Conservation (phyloP, 1,140 invertebrate genomes). For the Belonocnema kinseyi region DNA sequence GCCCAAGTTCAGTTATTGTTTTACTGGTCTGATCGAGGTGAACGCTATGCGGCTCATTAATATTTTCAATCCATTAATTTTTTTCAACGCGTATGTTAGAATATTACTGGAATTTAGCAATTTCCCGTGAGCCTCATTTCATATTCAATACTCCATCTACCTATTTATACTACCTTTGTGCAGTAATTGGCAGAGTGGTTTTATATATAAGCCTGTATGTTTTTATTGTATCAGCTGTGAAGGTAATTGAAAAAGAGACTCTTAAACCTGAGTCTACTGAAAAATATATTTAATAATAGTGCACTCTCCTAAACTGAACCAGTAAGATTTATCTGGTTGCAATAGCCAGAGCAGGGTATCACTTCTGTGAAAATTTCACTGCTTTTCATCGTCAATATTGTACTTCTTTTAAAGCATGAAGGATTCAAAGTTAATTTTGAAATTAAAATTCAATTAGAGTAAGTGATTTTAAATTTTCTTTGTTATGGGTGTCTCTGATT, state of each 20-base stretch:
- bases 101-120: slow-evolving; percentile 1
- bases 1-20: slow-evolving; percentile 25
- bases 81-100: not conserved
- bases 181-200: not conserved
- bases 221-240: not conserved
- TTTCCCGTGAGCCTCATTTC: slow-evolving; percentile 4
- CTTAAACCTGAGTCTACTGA: not conserved
- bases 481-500: too few species aligned
- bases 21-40: not conserved
- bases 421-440: too few species aligned
- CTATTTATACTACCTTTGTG: slow-evolving; percentile 23
- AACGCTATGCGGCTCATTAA: not conserved
- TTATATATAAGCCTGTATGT: slow-evolving; percentile 6
- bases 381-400: too few species aligned
- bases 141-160: not conserved
- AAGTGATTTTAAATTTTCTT: too few species aligned
- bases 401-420: too few species aligned
- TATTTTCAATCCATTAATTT: slow-evolving; percentile 26
- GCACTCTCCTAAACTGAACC: not conserved
- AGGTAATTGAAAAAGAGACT: not conserved
- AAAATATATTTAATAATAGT: slow-evolving; percentile 27
- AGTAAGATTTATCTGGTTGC: not conserved
- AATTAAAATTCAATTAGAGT: too few species aligned
- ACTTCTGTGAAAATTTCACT: too few species aligned
- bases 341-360: too few species aligned